Evolutionary conservation across 2,113 vertebrate species (phyloP).

Genomic region (Tetrao urogallus): DNA sequence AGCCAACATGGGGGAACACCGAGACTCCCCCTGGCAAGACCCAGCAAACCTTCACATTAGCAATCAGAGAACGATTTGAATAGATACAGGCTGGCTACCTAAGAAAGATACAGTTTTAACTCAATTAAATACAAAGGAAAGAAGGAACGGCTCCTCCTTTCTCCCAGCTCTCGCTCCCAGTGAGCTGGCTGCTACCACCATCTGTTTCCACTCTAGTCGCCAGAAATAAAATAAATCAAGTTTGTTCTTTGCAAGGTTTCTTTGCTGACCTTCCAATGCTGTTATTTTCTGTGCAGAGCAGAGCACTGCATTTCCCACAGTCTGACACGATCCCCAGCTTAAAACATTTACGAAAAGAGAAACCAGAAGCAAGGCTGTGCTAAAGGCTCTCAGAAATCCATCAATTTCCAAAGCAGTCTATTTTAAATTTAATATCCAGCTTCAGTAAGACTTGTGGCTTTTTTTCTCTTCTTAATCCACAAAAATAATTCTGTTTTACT

Average conservation of each 20-base stretch:
- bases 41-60: not conserved
- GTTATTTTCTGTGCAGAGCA: not conserved
- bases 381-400: not conserved
- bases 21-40: not conserved
- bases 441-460: no score
- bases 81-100: not conserved
- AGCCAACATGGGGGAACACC: not conserved
- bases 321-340: not conserved
- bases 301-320: not conserved
- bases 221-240: not conserved
- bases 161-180: not conserved
- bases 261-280: not conserved
- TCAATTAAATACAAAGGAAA: not conserved
- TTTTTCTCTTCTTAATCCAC: not conserved
- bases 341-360: not conserved
- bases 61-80: not conserved
- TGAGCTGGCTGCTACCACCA: not conserved
- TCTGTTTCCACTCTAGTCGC: not conserved
- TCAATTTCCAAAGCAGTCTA: not conserved
- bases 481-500: not conserved
- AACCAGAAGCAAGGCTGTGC: not conserved
- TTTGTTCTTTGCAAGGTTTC: not conserved
- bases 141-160: not conserved
- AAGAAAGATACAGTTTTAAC: not conserved
- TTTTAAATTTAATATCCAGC: not conserved